These are phyloP conservation scores for Pangasius djambal DNA, from an alignment of 2,797 vertebrate genomes.

Conservation along the genomic window DNA sequence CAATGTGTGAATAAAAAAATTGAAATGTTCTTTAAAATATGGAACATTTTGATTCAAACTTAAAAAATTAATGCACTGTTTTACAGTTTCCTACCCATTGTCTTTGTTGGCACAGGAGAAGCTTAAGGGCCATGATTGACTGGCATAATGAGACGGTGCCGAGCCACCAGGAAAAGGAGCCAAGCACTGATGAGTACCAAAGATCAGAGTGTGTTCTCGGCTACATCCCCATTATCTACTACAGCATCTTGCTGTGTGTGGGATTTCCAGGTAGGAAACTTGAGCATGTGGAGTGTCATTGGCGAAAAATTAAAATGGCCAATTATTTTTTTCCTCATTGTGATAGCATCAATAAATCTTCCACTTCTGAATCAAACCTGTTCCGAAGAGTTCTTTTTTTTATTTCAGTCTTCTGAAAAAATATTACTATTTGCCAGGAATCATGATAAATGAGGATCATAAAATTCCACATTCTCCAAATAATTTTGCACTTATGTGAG, in stretches of 20 bases:
- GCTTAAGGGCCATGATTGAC: constrained; percentile 71
- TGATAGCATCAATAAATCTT: background rate
- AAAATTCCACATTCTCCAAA: background rate
- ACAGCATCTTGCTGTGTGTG: constrained; percentile 87
- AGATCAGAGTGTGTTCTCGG: constrained; percentile 84
- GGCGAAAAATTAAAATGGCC: background rate
- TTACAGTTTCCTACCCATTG: background rate
- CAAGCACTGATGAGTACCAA: constrained; percentile 64
- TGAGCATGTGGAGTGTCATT: background rate
- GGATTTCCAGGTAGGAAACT: constrained; percentile 86
- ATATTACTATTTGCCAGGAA: background rate
- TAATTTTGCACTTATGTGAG: background rate
- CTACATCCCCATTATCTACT: constrained; percentile 84
- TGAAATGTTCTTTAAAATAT: background rate
- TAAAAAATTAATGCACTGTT: background rate
- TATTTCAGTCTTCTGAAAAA: background rate
- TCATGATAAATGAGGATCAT: background rate
- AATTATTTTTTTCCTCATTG: background rate
- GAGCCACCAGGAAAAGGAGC: constrained; percentile 57
- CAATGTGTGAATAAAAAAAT: background rate
- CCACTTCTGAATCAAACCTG: background rate
- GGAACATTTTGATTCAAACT: background rate
- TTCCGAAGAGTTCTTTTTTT: background rate
- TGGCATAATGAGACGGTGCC: constrained; percentile 70
- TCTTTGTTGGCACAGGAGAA: constrained; percentile 51